Evolutionary conservation across 2,888 invertebrate genomes (phyloP).

Genomic region (Campoplex capitator): DNA sequence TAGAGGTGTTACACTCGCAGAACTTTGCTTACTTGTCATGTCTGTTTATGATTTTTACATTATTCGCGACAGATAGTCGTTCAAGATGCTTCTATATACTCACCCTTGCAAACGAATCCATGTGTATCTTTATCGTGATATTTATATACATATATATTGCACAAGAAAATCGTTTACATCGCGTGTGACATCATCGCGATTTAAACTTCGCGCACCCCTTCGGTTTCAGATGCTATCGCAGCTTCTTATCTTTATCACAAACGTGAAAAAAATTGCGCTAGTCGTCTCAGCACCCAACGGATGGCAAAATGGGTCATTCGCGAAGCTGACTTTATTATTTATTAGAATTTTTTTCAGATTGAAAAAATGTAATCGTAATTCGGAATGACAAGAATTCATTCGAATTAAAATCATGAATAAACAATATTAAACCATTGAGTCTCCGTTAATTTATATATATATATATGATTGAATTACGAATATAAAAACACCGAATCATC

Average conservation of each 20-base stretch:
- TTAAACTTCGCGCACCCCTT: conserved; percentile 35
- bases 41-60: not conserved
- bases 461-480: too few species aligned
- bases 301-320: not conserved
- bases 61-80: not conserved
- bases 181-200: conserved; percentile 33
- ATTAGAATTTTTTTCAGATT: not conserved
- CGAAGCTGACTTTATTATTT: not conserved
- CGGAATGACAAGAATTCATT: not conserved
- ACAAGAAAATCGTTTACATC: not conserved
- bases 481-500: not conserved
- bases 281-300: not conserved
- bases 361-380: not conserved
- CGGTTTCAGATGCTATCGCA: conserved; percentile 54
- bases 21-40: not conserved
- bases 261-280: conserved; percentile 40
- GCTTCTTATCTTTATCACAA: conserved; percentile 59
- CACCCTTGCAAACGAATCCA: not conserved
- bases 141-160: not conserved
- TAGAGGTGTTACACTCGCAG: not conserved
- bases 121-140: conserved; percentile 8
- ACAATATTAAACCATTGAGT: not conserved
- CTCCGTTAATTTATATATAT: too few species aligned
- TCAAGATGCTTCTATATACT: not conserved
- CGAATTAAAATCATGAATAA: not conserved